Evolutionary conservation across 2,113 vertebrate species (phyloP), one percentile per base, ranked within the genome.

Genomic region (Trematomus loennbergii): DNA sequence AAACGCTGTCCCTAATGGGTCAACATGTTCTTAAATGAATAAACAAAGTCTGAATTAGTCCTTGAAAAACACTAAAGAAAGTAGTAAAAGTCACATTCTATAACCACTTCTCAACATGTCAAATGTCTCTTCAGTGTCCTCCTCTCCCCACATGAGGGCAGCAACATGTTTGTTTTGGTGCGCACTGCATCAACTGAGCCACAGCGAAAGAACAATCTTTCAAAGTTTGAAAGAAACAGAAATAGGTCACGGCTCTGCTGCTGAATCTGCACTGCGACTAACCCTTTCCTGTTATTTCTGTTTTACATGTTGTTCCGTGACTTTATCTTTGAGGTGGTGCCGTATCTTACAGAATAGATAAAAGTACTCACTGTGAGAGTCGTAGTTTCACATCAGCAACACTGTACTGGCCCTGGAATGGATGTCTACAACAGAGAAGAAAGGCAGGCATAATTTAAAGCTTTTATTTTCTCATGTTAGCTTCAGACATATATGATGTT

Each of bases 321-420:
- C n/a, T 45, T 20, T 36, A 49, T 60, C n/a, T 45, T 20, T 36
- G 20, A 11, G 69, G 0, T 3, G 17, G 0, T 3, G 17, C 55
- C n/a, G 17, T 7, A 2, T 33, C 12, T 48, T 9, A 12, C 1
- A 22, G 18, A 57, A 69, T 13, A 29, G 9, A 33, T 33, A n/a
- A 3, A 0, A 16, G 71, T 89, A 98, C 98, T 99, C 94, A 99
- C 98, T 99, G 97, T 61, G 98, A 98, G 78, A 99, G 95, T 74
- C 97, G 95, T 70, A 99, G 93, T 82, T 97, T 99, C 66, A 99
- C 95, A 49, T 99, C 98, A 0, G 97, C 94, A 10, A 99, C 97
- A 0, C 97, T 97, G 91, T 99, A 99, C 81, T 99, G 97, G 20
- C 98, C 98, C 87, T 99, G 97, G 91, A 99, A 99, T 3, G 98